A percentile compares a stretch with the other conserved stretches of the same genome.
Evolutionary conservation across 2,888 invertebrate genomes (phyloP).

Genomic region (Hemaris fuciformis): DNA sequence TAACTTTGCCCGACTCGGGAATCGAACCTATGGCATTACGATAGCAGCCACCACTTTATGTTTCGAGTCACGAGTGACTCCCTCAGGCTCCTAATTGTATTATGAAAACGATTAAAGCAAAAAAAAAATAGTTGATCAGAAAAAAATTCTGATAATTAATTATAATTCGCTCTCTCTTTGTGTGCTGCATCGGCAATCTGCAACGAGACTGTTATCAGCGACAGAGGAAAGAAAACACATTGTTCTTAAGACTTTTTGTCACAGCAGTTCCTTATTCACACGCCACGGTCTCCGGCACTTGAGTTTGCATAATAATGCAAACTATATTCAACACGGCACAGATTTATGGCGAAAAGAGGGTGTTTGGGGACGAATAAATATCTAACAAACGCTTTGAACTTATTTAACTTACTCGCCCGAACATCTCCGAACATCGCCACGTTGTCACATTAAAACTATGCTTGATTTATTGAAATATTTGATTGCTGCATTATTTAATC

Average conservation of each 20-base stretch:
- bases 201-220: not conserved
- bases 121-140: too few species aligned
- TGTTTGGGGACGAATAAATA: slow-evolving; percentile 61
- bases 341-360: slow-evolving; percentile 53
- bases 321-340: slow-evolving; percentile 65
- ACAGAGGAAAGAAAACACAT: slow-evolving; percentile 9
- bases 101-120: too few species aligned
- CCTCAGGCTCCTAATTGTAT: too few species aligned
- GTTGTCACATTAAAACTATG: slow-evolving; percentile 5
- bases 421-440: not conserved
- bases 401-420: slow-evolving; percentile 29
- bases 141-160: too few species aligned
- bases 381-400: slow-evolving; percentile 41
- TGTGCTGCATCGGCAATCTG: not conserved
- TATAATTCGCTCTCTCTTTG: not conserved
- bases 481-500: not conserved
- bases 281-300: slow-evolving; percentile 47
- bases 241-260: slow-evolving; percentile 10
- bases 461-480: not conserved
- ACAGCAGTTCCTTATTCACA: slow-evolving; percentile 37
- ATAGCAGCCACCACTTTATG: too few species aligned
- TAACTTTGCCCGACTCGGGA: too few species aligned
- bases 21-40: too few species aligned
- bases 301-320: slow-evolving; percentile 71
- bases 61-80: too few species aligned